Base-by-base conservation (phyloP, 2,113 vertebrate species). In the Burhinus bistriatus region DNA sequence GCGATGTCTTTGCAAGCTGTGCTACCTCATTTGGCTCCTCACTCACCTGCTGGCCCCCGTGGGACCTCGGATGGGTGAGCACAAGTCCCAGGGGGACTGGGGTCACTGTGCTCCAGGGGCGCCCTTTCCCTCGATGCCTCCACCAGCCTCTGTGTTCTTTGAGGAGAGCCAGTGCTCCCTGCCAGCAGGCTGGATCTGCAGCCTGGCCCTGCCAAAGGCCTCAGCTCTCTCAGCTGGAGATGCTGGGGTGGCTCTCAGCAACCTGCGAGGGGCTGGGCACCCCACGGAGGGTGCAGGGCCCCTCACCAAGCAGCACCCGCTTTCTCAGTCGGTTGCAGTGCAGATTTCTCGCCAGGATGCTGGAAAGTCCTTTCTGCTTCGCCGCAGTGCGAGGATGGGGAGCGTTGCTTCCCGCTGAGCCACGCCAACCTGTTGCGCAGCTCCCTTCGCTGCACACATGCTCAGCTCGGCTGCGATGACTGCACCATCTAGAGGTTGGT, bases 401-500 rank as follows among this genome's bases (percentile, higher is more conserved):
- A 96, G 75, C 90, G 34, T 15, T 29, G 52, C 91, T 94, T 58
- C 72, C 85, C 57, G 73, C 95, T 61, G 80, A 87, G 95, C 93
- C 44, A 57, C 84, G 87, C 90, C 87, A 90, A 97, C 97, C 96
- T 97, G 97, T 97, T 97, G 96, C 95, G 65, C 96, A 84, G 75
- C 87, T 88, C 90, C 81, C 70, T 44, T 23, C 51, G 15, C 81
- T 6, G 61, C 95, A 93, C 95, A 95, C 96, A 95, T 62, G 94
- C 96, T 93, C 88, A 51, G 90, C 94, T 95, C 85, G 52, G 77
- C 90, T 97, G 93, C 88, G 58, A 70, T 91, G 71, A 89, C 88
- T 95, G 95, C 95, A 94, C 96, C 97, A 96, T 96, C 96, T 97
- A 97, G 96, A 97, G 96, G 96, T 91, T 75, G 59, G 6, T 27